Evolutionary conservation across 1,140 invertebrate species (phyloP).

Genomic region (Aphelinus certus): DNA sequence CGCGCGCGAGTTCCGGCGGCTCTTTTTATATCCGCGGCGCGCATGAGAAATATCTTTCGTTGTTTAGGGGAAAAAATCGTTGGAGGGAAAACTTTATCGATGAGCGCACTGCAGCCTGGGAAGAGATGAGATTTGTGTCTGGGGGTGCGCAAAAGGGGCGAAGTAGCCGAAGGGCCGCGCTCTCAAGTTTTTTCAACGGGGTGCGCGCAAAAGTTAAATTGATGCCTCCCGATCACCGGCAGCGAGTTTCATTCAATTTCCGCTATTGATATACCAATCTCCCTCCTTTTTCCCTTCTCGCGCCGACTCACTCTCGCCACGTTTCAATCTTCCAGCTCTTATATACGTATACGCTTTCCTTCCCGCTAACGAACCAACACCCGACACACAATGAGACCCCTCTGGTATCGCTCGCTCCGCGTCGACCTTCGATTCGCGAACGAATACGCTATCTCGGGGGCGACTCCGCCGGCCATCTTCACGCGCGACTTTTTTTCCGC

Average conservation of each 20-base stretch:
- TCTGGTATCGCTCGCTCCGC: too few relatives aligned
- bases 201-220: slow-evolving; percentile 7
- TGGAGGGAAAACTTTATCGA: slow-evolving; percentile 25
- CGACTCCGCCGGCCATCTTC: too few relatives aligned
- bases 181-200: too few relatives aligned
- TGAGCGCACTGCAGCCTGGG: background rate
- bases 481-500: too few relatives aligned
- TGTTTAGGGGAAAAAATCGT: slow-evolving; percentile 31
- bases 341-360: too few relatives aligned
- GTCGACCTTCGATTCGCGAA: too few relatives aligned
- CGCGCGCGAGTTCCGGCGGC: background rate
- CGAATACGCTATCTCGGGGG: too few relatives aligned
- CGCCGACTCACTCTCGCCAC: too few relatives aligned
- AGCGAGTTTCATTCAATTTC: slow-evolving; percentile 9
- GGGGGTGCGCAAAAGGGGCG: background rate
- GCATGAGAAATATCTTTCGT: slow-evolving; percentile 25
- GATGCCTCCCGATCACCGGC: background rate
- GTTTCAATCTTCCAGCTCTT: too few relatives aligned
- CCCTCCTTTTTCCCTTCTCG: too few relatives aligned
- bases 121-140: slow-evolving; percentile 14
- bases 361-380: too few relatives aligned
- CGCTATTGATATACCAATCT: background rate
- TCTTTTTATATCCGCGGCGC: slow-evolving; percentile 19
- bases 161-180: background rate
- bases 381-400: too few relatives aligned